Evolutionary conservation across 2,797 vertebrate species (phyloP), one percentile per base, ranked within the genome.

Genomic region (Hyperoplus immaculatus): DNA sequence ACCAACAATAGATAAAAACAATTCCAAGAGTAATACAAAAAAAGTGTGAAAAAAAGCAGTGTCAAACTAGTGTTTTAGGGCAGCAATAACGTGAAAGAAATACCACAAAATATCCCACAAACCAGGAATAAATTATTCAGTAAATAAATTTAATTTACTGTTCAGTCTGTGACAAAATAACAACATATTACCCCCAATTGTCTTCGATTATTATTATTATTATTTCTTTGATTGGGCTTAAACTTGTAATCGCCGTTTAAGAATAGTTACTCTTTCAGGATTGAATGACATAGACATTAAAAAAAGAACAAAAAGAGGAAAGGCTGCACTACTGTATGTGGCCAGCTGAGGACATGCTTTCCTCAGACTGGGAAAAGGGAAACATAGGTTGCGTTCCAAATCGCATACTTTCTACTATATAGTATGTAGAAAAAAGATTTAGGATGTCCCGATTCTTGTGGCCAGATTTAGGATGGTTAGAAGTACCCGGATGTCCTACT

Each of bases 271-370:
- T 29, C 29, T 29, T 5, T 45, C 43, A 7, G 10, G 43, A 45
- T 45, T 7, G 43, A 45, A 45, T 45, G 10, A 45, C 43, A 45
- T 45, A 45, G 29, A 29, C 29, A 29, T 29, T 29, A 29, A 3
- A 29, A 29, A 29, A 29, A 3, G 3, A 29, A 29, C 2, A 16
- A 9, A 39, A 15, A 53, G 36, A 39, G 13, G 7, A 43, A 41
- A 56, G 43, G 69, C 1, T 93, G 94, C 92, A 94, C 15, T 95
- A 90, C 93, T 81, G 18, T 12, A 29, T 83, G 8, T 90, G 89
- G 29, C 94, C 95, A 95, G 92, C 59, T 71, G 95, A 94, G 94
- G 94, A 86, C 94, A 91, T 93, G 84, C 94, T 95, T 92, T 92
- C 92, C 93, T 87, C 73, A 95, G 85, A 91, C 71, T 89, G 89